Conservation (phyloP, 2,888 invertebrate genomes). For the Cyaniris semiargus region DNA sequence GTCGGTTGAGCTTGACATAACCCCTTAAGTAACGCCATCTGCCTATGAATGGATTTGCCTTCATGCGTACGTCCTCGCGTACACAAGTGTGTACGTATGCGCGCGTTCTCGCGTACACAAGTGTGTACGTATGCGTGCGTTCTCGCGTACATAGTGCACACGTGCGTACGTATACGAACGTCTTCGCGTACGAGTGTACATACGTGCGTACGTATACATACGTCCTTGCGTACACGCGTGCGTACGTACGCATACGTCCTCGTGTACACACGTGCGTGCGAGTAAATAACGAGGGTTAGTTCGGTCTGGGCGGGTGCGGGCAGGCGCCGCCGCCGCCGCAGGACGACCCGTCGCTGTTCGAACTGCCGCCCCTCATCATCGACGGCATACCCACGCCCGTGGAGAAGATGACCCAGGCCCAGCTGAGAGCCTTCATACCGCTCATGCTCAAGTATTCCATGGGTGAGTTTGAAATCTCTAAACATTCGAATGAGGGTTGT, state of each 20-base stretch:
- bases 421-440: slow-evolving; percentile 97
- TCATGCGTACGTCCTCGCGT: not conserved
- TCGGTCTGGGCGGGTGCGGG: slow-evolving; percentile 73
- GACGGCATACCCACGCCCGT: slow-evolving; percentile 99
- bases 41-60: not conserved
- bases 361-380: slow-evolving; percentile 96
- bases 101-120: not conserved
- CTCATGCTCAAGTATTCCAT: slow-evolving; percentile 99
- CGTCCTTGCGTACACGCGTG: not conserved
- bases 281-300: slow-evolving; percentile 71
- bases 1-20: not conserved
- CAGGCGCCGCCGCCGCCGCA: slow-evolving; percentile 79
- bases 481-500: too few relatives aligned
- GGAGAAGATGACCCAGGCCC: slow-evolving; percentile 99
- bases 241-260: not conserved
- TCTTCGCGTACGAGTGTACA: not conserved
- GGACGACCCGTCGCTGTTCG: slow-evolving; percentile 96
- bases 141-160: too few relatives aligned
- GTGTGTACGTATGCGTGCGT: not conserved
- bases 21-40: not conserved
- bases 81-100: not conserved
- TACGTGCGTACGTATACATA: not conserved
- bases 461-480: slow-evolving; percentile 68
- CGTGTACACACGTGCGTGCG: not conserved
- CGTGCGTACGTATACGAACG: too few relatives aligned